Evolutionary conservation across 2,113 vertebrate species (phyloP).

Genomic region (Nibea albiflora): DNA sequence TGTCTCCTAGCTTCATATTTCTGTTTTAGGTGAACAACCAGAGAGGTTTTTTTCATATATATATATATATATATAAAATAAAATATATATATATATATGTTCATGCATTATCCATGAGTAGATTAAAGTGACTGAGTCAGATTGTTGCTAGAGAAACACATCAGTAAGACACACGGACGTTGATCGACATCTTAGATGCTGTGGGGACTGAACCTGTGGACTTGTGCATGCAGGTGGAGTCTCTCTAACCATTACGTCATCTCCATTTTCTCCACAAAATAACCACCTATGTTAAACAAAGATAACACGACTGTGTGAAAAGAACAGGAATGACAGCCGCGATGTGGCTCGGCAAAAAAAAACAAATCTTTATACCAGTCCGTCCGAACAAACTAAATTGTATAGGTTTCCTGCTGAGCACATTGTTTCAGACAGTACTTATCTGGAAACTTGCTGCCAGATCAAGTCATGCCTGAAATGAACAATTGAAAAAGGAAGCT

Average conservation of each 20-base stretch:
- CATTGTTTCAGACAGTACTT: constrained; percentile 42
- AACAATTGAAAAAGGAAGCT: constrained; percentile 31
- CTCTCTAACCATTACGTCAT: constrained; percentile 29
- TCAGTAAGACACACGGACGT: constrained; percentile 25
- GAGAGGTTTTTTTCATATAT: neutral
- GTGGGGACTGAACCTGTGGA: constrained; percentile 19
- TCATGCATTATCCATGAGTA: constrained; percentile 32
- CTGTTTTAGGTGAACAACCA: constrained; percentile 9
- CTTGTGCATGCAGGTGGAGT: neutral
- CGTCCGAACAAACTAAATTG: constrained; percentile 20
- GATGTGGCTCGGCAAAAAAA: neutral
- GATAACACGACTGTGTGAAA: neutral
- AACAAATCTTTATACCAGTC: neutral
- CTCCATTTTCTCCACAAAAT: neutral
- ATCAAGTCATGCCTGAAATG: constrained; percentile 62
- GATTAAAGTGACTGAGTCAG: constrained; percentile 42
- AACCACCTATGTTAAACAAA: neutral
- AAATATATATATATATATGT: too few relatives aligned
- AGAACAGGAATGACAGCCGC: neutral
- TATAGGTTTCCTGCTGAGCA: constrained; percentile 37
- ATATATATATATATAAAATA: too few relatives aligned
- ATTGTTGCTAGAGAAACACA: constrained; percentile 19
- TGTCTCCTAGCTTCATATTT: neutral
- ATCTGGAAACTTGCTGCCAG: constrained; percentile 32
- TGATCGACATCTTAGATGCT: constrained; percentile 30